Percentiles rank a stretch among this genome's conserved stretches.
phyloP scores from a whole-genome alignment of 2,113 vertebrate species.

The Anarrhichthys ocellatus region DNA sequence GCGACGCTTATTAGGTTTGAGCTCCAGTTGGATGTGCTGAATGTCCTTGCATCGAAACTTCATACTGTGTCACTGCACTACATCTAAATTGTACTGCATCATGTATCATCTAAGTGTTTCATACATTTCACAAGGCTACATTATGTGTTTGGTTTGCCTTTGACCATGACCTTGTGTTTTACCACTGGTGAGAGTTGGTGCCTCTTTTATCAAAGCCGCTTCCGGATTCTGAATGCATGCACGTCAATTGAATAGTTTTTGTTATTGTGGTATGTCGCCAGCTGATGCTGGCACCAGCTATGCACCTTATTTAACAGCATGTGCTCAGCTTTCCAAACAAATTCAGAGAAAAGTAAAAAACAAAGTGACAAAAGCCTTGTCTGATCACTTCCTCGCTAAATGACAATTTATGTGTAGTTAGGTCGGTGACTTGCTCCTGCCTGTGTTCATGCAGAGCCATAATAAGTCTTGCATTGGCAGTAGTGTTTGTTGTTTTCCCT shows the following conservation, averaged over 20 bases:
- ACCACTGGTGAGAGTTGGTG: not conserved
- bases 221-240: not conserved
- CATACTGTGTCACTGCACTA: not conserved
- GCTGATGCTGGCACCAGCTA: not conserved
- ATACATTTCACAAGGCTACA: not conserved
- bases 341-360: conserved; percentile 10
- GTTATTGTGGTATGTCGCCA: not conserved
- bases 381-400: not conserved
- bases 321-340: not conserved
- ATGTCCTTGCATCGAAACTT: not conserved
- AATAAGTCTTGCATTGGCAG: conserved; percentile 36
- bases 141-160: not conserved
- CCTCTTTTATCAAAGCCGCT: not conserved
- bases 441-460: conserved; percentile 10
- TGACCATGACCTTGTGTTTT: not conserved
- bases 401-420: not conserved
- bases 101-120: not conserved
- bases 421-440: not conserved
- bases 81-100: not conserved
- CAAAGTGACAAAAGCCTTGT: not conserved
- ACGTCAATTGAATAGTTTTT: not conserved
- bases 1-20: not conserved
- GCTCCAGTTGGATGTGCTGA: not conserved
- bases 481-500: conserved; percentile 20
- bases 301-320: not conserved